phyloP scores from a whole-genome alignment of 2,888 invertebrate genomes.

The Pogonocherus hispidulus region DNA sequence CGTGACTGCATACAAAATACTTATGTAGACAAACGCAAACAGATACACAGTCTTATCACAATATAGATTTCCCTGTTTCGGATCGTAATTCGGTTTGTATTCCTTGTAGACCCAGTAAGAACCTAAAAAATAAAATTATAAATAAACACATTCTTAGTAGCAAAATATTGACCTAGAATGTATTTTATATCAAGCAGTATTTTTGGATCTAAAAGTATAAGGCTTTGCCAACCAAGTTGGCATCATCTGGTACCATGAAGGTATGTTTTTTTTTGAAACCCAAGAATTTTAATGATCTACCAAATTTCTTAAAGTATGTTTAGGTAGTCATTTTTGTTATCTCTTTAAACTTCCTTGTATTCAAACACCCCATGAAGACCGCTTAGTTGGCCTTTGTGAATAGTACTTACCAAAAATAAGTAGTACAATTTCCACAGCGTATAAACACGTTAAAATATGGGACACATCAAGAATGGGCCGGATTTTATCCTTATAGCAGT shows the following conservation, averaged over 20 bases:
- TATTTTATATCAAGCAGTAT: conserved; percentile 19
- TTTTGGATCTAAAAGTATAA: neutral
- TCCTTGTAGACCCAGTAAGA: conserved; percentile 62
- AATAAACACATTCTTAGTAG: no score
- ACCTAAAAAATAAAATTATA: conserved; percentile 55
- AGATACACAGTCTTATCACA: conserved; percentile 62
- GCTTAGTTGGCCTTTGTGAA: no score
- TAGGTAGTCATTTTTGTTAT: no score
- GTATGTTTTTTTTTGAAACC: no score
- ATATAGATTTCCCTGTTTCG: conserved; percentile 46
- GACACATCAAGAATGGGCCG: conserved; percentile 46
- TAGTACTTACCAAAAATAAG: conserved; percentile 57
- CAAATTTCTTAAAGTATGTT: no score
- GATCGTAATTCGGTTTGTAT: conserved; percentile 60
- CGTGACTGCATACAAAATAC: conserved; percentile 48
- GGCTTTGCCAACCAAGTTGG: no score
- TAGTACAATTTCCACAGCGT: conserved; percentile 56
- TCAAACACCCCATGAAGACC: no score
- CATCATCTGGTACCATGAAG: no score
- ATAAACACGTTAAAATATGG: conserved; percentile 56
- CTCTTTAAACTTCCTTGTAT: no score
- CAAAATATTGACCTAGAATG: conserved; percentile 23
- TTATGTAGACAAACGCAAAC: conserved; percentile 59
- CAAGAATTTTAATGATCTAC: no score
- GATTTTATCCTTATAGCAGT: conserved; percentile 49